Percentiles rank a stretch among this genome's conserved stretches.
Conservation (phyloP, 2,888 invertebrate genomes). For the Meteorus colon region DNA sequence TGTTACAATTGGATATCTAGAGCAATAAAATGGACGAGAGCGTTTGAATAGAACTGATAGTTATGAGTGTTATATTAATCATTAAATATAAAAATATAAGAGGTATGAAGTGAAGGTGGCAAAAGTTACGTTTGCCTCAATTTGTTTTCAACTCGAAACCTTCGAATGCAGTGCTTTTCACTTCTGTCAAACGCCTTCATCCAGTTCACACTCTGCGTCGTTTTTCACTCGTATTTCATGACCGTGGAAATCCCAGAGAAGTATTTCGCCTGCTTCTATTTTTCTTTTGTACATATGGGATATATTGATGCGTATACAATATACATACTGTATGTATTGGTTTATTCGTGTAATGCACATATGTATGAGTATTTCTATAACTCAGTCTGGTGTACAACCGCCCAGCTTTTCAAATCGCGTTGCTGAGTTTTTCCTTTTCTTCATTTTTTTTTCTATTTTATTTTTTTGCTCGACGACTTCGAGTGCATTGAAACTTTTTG, state of each 20-base stretch:
- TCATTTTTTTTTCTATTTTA: not conserved
- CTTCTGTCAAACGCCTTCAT: conserved; percentile 19
- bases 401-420: conserved; percentile 4
- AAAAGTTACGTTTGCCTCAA: not conserved
- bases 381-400: not conserved
- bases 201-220: conserved; percentile 18
- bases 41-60: too few species aligned
- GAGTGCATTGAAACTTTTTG: conserved; percentile 31
- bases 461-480: not conserved
- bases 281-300: not conserved
- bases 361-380: not conserved
- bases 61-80: too few species aligned
- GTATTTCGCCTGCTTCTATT: conserved; percentile 18
- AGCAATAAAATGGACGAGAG: too few species aligned
- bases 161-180: conserved; percentile 30
- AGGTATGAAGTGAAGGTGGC: not conserved
- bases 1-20: too few species aligned
- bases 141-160: conserved; percentile 1
- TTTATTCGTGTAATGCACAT: not conserved
- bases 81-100: not conserved
- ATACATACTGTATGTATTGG: not conserved
- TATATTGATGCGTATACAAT: not conserved
- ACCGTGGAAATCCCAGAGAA: conserved; percentile 23
- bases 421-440: not conserved
- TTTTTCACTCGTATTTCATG: conserved; percentile 5